phyloP scores from a whole-genome alignment of 2,888 invertebrate species.

The Cantharis flavilabris region DNA sequence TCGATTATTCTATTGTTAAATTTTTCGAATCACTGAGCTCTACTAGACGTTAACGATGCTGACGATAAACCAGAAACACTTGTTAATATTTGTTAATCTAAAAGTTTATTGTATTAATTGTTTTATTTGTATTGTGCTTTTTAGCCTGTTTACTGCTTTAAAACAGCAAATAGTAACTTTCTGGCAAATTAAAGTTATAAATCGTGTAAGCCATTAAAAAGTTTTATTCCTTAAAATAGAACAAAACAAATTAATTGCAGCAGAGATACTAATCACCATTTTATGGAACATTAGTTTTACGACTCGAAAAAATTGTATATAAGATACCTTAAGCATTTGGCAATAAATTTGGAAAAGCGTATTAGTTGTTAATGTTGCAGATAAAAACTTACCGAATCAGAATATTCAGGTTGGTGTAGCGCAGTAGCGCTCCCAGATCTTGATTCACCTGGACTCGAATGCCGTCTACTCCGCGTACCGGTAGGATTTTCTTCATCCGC shows the following conservation, averaged over 20 bases:
- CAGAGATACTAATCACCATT: background rate
- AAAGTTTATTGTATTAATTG: background rate
- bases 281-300: background rate
- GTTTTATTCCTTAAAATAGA: background rate
- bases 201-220: background rate
- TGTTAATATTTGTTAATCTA: background rate
- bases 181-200: background rate
- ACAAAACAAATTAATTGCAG: background rate
- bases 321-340: background rate
- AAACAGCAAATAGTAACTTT: background rate
- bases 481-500: constrained; percentile 64
- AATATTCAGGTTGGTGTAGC: constrained; percentile 63
- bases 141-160: background rate
- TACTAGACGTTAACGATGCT: background rate
- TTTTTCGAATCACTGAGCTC: too few relatives aligned
- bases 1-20: too few relatives aligned
- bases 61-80: background rate
- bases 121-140: background rate
- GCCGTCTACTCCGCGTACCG: constrained; percentile 60
- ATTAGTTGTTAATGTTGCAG: background rate
- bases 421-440: constrained; percentile 69
- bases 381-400: constrained; percentile 61
- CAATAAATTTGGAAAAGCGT: background rate
- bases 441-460: constrained; percentile 73
- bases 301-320: background rate